Evolutionary conservation across 1,140 invertebrate species (phyloP).

Genomic region (Scaptodrosophila lebanonensis): DNA sequence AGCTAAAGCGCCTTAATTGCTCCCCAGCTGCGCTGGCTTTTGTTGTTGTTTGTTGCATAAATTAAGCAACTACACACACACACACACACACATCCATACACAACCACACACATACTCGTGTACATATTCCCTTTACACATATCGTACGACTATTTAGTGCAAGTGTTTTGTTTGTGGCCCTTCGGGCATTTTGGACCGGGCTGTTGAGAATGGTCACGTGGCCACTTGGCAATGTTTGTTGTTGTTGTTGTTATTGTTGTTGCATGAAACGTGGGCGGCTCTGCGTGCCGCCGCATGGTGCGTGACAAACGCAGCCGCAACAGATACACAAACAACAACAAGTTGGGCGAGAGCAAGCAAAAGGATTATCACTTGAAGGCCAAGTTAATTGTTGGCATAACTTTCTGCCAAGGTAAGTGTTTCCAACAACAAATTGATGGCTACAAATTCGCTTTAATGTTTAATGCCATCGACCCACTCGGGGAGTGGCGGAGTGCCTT

Average conservation of each 20-base stretch:
- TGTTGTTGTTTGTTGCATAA: constrained; percentile 29
- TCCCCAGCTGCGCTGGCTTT: constrained; percentile 2
- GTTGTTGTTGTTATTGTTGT: too few species aligned
- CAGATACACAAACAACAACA: constrained; percentile 14
- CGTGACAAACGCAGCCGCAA: constrained; percentile 49
- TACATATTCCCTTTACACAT: too few species aligned
- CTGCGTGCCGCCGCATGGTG: constrained; percentile 35
- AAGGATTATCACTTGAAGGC: constrained; percentile 48
- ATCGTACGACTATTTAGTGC: constrained; percentile 8
- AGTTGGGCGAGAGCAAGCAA: constrained; percentile 11
- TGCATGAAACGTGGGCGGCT: constrained; percentile 7
- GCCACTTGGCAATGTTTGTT: constrained; percentile 44
- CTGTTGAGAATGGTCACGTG: constrained; percentile 67
- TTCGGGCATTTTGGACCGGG: constrained; percentile 18
- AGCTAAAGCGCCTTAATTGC: constrained; percentile 57
- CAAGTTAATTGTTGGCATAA: too few species aligned
- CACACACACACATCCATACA: too few species aligned
- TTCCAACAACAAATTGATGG: too few species aligned
- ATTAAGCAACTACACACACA: constrained; percentile 41
- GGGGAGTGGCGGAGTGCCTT: too few species aligned
- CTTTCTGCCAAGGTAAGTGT: too few species aligned
- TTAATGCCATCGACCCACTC: too few species aligned
- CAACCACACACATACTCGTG: too few species aligned
- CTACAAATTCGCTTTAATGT: too few species aligned
- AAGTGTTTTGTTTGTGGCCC: constrained; percentile 21